Percentiles rank a stretch among this genome's conserved stretches.
These are phyloP conservation scores for Drosophila nikananu DNA, from an alignment of 1,140 invertebrate genomes.

Conservation along the genomic window DNA sequence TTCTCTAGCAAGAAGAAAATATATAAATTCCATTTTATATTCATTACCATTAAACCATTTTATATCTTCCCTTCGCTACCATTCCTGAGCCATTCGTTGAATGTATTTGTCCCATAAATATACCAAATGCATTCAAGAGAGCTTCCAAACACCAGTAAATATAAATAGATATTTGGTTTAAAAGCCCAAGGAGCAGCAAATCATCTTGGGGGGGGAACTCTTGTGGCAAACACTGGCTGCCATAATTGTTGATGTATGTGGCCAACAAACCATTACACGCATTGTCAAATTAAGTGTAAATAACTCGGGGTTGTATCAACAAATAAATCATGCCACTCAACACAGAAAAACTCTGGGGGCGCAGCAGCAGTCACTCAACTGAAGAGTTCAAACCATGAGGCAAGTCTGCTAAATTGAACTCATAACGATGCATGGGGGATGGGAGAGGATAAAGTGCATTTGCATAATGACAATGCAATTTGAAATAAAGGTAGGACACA, in stretches of 20 bases:
- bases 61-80: too few relatives aligned
- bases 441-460: slow-evolving; percentile 64
- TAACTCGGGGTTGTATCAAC: slow-evolving; percentile 73
- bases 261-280: slow-evolving; percentile 56
- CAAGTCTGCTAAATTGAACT: slow-evolving; percentile 18
- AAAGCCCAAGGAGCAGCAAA: slow-evolving; percentile 7
- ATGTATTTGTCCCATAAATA: slow-evolving; percentile 22
- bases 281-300: slow-evolving; percentile 81
- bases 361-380: slow-evolving; percentile 23
- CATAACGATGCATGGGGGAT: not conserved
- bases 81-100: slow-evolving; percentile 18
- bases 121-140: not conserved
- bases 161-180: slow-evolving; percentile 8
- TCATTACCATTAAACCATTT: too few relatives aligned
- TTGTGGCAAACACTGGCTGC: slow-evolving; percentile 9
- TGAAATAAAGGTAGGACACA: slow-evolving; percentile 80
- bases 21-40: too few relatives aligned
- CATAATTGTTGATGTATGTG: slow-evolving; percentile 13
- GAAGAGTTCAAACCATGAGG: slow-evolving; percentile 9
- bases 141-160: not conserved
- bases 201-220: not conserved
- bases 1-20: too few relatives aligned
- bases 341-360: slow-evolving; percentile 39
- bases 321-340: slow-evolving; percentile 66
- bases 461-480: slow-evolving; percentile 83